Evolutionary conservation across 2,113 vertebrate genomes (phyloP), one percentile per base, ranked within the genome.

Genomic region (Stomatorhinus ivindoensis): DNA sequence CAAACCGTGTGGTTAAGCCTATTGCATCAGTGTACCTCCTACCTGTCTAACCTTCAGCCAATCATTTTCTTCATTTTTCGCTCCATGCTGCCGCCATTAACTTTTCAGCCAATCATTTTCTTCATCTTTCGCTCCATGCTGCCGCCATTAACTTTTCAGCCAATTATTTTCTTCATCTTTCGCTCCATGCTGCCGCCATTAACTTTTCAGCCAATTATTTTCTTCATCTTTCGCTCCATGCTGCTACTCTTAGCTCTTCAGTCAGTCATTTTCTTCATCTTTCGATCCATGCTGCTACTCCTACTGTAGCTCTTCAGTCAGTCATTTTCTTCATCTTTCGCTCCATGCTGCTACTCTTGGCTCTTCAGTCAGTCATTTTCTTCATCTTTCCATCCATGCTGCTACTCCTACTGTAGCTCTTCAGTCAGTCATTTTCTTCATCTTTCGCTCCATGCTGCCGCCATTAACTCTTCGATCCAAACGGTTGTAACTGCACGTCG

Each of bases 1-100:
- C 94, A 93, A 92, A 92, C 92, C 93, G 93, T 94, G 94, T 93
- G 93, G 91, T 93, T 90, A 89, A 88, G 91, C 90, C 92, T 90
- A 91, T 92, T 90, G 92, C 89, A 90, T 89, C 46, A 85, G 7
- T 50, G 94, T 92, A 88, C 91, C 11, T 83, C 11, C 88, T 50
- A 35, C 48, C 27, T 47, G 27, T 5, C 48, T 31, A 19, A 39
- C 50, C 50, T 13, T 53, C 85, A 55, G 27, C 27, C 31, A 27
- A 11, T 24, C 1, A 3, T 48, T 48, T n/a, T 11, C 42, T 19
- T 83, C 80, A 21, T 46, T 24, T 24, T 13, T 24, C 2, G 3
- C 85, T 15, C 85, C 47, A 15, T 27, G 47, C n/a, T 48, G n/a
- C 46, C n/a, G n/a, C n/a, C n/a, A n/a, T n/a, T n/a, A n/a, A n/a